Evolutionary conservation across 92 coral and sea anemone species (phyloP).

Genomic region (Phenganax marumi): DNA sequence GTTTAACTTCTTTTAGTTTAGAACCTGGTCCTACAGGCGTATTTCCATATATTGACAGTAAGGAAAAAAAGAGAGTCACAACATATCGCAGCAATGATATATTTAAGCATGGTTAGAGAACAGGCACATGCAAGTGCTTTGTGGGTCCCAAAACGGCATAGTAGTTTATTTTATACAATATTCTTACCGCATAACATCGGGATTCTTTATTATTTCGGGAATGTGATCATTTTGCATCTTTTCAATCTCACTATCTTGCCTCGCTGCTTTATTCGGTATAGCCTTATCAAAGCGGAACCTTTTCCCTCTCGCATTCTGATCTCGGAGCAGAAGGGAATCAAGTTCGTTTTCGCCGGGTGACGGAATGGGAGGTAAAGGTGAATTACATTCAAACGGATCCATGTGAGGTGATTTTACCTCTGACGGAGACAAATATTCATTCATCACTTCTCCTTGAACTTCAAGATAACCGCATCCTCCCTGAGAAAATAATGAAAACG

Average conservation of each 20-base stretch:
- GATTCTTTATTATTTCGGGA: conserved; percentile 11
- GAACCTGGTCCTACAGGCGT: no score
- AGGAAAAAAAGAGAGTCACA: no score
- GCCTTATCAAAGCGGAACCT: conserved; percentile 33
- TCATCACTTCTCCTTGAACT: conserved; percentile 35
- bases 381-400: conserved; percentile 41
- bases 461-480: conserved; percentile 41
- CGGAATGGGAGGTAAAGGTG: conserved; percentile 34
- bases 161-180: neutral
- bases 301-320: conserved; percentile 15
- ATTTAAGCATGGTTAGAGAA: no score
- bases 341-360: conserved; percentile 38
- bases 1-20: no score
- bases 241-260: conserved; percentile 35
- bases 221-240: conserved; percentile 20
- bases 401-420: conserved; percentile 37
- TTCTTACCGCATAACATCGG: conserved; percentile 11
- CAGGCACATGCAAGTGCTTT: no score
- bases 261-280: conserved; percentile 21
- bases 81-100: no score
- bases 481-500: neutral
- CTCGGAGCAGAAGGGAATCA: conserved; percentile 34
- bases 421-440: conserved; percentile 39
- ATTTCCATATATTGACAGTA: no score
- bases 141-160: no score